Evolutionary conservation across 2,797 vertebrate genomes (phyloP).

Genomic region (Scolopax bukidnonensis): DNA sequence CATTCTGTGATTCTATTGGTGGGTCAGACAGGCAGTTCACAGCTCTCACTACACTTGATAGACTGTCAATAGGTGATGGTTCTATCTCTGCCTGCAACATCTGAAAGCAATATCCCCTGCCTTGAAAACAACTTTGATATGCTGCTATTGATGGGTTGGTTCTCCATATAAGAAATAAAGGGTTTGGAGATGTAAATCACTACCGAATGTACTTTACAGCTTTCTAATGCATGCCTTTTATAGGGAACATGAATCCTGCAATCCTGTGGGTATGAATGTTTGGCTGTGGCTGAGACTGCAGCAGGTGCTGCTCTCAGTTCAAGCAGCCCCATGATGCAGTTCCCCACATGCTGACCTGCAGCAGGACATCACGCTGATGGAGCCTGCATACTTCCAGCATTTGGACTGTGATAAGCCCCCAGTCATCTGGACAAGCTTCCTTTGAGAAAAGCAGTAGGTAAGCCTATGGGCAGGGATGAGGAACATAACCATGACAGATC

Average conservation of each 20-base stretch:
- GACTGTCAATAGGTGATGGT: too few relatives aligned
- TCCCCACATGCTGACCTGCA: background rate
- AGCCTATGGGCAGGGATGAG: background rate
- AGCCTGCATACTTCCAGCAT: background rate
- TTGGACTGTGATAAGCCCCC: background rate
- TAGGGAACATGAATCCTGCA: background rate
- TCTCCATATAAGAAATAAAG: background rate
- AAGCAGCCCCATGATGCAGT: background rate
- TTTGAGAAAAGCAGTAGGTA: background rate
- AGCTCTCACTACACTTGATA: too few relatives aligned
- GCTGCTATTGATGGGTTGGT: background rate
- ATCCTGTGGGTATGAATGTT: rapidly evolving
- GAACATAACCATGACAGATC: background rate
- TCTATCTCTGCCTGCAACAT: background rate
- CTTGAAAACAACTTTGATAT: background rate
- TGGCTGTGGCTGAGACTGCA: background rate
- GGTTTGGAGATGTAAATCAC: background rate
- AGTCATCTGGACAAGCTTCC: background rate
- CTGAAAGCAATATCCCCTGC: background rate
- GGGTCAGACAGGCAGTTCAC: too few relatives aligned
- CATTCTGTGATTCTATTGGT: too few relatives aligned
- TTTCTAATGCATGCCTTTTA: background rate
- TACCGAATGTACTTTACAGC: background rate
- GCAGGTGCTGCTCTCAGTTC: background rate
- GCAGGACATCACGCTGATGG: background rate